Conservation (phyloP, 2,797 vertebrate species). For the Cirrhinus molitorella region DNA sequence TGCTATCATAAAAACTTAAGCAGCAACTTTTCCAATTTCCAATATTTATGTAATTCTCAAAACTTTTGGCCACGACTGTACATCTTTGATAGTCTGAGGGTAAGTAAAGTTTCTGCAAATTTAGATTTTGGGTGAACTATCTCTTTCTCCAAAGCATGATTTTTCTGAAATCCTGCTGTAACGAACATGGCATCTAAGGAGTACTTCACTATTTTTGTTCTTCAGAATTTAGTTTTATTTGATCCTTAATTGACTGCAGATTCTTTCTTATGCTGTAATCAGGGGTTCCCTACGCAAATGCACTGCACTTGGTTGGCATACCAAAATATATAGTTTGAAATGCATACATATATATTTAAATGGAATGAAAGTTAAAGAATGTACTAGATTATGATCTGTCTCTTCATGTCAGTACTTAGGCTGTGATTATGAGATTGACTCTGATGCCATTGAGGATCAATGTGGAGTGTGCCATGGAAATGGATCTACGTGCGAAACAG, state of each 20-base stretch:
- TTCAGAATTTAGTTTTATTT: background rate
- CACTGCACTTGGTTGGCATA: too few relatives aligned
- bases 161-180: background rate
- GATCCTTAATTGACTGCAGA: background rate
- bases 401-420: constrained; percentile 84
- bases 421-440: constrained; percentile 94
- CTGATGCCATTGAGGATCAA: constrained; percentile 87
- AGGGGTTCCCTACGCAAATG: background rate
- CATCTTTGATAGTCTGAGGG: too few relatives aligned
- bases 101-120: too few relatives aligned
- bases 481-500: constrained; percentile 91
- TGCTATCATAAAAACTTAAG: too few relatives aligned
- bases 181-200: background rate
- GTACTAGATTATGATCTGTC: background rate
- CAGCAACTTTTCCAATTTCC: too few relatives aligned
- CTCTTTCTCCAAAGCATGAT: background rate
- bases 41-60: too few relatives aligned
- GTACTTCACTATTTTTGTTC: background rate
- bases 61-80: too few relatives aligned
- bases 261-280: background rate
- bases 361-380: too few relatives aligned
- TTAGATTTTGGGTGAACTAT: too few relatives aligned
- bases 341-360: too few relatives aligned
- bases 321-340: too few relatives aligned
- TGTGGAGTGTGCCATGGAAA: constrained; percentile 94